Evolutionary conservation across 2,113 vertebrate species (phyloP).

Genomic region (Baryphthengus martii): DNA sequence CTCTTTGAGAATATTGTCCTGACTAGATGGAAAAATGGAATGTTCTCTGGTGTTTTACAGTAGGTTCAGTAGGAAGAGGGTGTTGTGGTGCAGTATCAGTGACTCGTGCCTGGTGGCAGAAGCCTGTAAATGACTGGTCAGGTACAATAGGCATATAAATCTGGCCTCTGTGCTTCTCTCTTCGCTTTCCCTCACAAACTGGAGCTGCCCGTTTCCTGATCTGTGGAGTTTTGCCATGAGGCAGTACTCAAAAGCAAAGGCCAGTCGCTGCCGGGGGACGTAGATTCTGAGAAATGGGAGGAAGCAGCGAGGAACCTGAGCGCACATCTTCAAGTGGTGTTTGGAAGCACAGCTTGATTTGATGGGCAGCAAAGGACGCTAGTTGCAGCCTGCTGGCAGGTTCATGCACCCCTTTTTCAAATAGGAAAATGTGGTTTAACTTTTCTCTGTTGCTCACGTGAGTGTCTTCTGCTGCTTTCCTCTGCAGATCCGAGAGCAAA

Average conservation of each 20-base stretch:
- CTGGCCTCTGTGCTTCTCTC: background rate
- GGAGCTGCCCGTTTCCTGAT: background rate
- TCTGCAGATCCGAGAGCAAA: slow-evolving; percentile 94
- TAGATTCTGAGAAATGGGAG: background rate
- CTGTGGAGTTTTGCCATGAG: background rate
- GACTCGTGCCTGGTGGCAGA: background rate
- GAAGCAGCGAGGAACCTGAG: background rate
- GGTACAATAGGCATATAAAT: background rate
- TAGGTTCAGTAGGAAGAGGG: background rate
- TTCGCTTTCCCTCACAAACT: background rate
- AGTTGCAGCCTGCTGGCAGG: background rate
- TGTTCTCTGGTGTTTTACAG: background rate
- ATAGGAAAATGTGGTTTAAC: rapidly evolving
- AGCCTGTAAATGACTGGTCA: background rate
- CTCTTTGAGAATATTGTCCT: background rate
- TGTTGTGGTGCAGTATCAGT: background rate
- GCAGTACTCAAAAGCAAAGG: background rate
- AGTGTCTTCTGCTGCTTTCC: background rate
- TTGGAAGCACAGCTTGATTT: background rate
- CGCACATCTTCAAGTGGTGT: background rate
- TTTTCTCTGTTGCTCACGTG: background rate
- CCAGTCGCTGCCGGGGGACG: background rate
- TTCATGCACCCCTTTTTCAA: background rate
- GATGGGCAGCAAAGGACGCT: background rate
- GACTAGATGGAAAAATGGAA: background rate